These are phyloP conservation scores for Germaria angustata DNA, from an alignment of 2,888 invertebrate species.

Conservation along the genomic window DNA sequence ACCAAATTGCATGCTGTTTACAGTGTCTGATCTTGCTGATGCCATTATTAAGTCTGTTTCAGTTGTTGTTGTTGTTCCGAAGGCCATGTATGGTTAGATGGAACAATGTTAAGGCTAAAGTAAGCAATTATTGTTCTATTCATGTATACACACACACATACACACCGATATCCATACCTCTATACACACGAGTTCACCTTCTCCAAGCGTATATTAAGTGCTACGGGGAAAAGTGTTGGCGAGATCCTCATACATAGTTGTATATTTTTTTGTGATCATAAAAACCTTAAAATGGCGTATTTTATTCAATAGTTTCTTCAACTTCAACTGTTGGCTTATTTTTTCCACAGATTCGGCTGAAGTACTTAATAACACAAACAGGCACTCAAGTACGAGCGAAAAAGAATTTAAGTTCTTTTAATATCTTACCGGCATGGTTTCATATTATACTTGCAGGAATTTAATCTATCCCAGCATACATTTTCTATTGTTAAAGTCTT, in stretches of 20 bases:
- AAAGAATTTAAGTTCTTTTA: neutral
- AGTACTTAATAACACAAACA: neutral
- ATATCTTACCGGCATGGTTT: neutral
- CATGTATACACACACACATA: neutral
- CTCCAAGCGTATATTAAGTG: neutral
- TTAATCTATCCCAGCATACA: neutral
- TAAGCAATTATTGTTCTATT: neutral
- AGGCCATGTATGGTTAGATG: neutral
- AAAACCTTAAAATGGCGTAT: neutral
- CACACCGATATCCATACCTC: neutral
- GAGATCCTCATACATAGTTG: neutral
- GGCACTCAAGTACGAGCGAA: neutral
- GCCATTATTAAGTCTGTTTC: neutral
- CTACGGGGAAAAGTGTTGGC: neutral
- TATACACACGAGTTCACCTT: neutral
- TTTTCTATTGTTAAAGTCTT: neutral
- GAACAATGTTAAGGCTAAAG: conserved; percentile 13
- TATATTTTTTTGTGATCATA: neutral
- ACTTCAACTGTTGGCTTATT: neutral
- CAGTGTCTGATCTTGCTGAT: conserved; percentile 9
- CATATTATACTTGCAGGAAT: neutral
- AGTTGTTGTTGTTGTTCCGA: neutral
- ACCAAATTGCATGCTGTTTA: conserved; percentile 5
- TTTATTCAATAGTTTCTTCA: neutral
- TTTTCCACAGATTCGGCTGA: neutral